Base-by-base conservation (phyloP, 2,797 vertebrate species). In the Vireo griseus region DNA sequence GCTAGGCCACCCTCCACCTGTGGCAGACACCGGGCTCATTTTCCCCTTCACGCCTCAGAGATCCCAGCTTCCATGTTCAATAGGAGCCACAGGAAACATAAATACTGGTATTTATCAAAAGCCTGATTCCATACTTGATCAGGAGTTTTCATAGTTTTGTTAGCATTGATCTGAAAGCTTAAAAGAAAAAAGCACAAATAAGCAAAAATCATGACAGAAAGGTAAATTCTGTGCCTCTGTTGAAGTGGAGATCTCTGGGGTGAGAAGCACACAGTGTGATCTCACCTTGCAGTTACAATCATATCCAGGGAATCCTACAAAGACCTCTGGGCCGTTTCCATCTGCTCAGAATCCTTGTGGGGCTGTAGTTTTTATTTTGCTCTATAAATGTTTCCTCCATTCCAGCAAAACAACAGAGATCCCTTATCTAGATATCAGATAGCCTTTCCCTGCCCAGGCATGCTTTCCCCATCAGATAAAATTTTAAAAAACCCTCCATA, bases 331-430 rank as follows among this genome's bases (percentile, higher is more conserved):
- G 66, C 55, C 65, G 6, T 52, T 94, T 92, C 58, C 20, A 45
- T 58, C 61, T 62, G 88, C 71, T 76, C 65, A 63, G 65, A 86
- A 45, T 69, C 68, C 88, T 79, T 9, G 14, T 19, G 76, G 68
- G 51, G 21, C 68, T 65, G 26, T 26, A 83, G 16, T 29, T 92
- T 78, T 78, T 73, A 37, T 75, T 47, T 65, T 90, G 44, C 77
- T 69, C 26, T 45, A 40, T 22, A 35, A 94, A 84, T 51, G 74
- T 29, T 94, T 92, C 77, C 72, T 88, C 80, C 79, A 24, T 26
- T 78, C 44, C 54, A 78, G n/a, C 54, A 88, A 95, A 95, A 54
- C 47, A 74, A 55, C 25, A 37, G 2, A 90, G 45, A 51, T 26
- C 65, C 37, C 54, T 59, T 15, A 20, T 25, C 71, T 8, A 65